These are phyloP conservation scores for Sebastes schlegelii DNA, from an alignment of 2,113 vertebrate genomes.

Conservation along the genomic window DNA sequence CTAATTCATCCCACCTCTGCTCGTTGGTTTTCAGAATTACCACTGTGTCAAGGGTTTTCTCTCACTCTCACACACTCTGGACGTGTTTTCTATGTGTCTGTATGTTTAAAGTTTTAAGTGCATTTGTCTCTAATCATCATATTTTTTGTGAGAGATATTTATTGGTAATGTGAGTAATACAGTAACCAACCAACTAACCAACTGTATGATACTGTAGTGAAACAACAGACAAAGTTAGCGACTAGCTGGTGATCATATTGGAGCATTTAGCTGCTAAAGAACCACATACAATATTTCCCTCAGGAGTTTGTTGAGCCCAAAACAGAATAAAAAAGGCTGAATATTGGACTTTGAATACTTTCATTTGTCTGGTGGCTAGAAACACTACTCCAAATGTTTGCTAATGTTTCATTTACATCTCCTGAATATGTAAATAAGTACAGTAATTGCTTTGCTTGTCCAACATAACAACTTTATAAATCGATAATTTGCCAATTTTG, in stretches of 20 bases:
- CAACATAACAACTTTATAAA: too few relatives aligned
- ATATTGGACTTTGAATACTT: too few relatives aligned
- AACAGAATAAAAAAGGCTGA: too few relatives aligned
- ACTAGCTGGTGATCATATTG: neutral
- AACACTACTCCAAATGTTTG: too few relatives aligned
- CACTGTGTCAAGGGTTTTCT: neutral
- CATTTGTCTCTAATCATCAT: neutral
- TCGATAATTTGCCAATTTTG: too few relatives aligned
- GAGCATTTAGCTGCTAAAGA: neutral
- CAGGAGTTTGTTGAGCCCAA: too few relatives aligned
- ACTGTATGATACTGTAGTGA: neutral
- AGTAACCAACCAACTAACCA: neutral
- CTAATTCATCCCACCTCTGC: slow-evolving; percentile 2
- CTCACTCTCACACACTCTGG: neutral
- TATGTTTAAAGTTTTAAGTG: neutral
- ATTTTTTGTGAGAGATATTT: neutral
- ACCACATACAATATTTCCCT: too few relatives aligned
- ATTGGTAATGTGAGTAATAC: neutral
- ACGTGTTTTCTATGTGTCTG: neutral
- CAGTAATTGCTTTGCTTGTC: too few relatives aligned
- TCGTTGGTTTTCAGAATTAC: neutral
- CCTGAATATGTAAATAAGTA: too few relatives aligned
- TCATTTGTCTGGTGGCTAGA: too few relatives aligned
- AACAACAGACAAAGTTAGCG: neutral
- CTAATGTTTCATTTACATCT: too few relatives aligned